Base-by-base conservation (phyloP, 1,140 invertebrate species). In the Dendrolimus kikuchii region DNA sequence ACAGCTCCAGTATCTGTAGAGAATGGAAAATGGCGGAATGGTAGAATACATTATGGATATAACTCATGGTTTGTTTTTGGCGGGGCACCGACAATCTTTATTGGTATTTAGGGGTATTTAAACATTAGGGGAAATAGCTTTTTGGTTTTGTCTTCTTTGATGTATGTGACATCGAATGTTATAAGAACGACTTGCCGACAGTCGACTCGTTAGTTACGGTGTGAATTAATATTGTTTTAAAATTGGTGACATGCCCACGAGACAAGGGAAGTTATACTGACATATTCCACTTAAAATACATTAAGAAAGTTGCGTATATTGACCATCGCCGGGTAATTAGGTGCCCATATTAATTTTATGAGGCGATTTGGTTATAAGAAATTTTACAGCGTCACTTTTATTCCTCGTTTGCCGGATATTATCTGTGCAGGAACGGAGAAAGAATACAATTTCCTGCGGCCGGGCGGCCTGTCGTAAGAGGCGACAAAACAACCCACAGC, bases 1-100 rank as follows among this genome's bases (percentile, higher is more conserved):
- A 86, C 82, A 86, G 79, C 73, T 52, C 60, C 69, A 75, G 77
- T 81, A 70, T 84, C 81, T 84, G 81, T 80, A 68, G 82, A 86
- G 80, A 86, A 86, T 86, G 77, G 80, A 81, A 86, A 84, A 84
- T 84, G 81, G 79, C 76, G 79, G 80, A 82, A 83, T 83, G 64
- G 80, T 55, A 75, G 72, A 78, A 82, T 77, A 81, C 73, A 86
- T 80, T 78, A 77, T 71, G 72, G 74, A 71, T 72, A 86, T 86
- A 86, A 86, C 73, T 86, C 81, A 86, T 69, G 80, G 79, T 86
- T 86, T 84, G 81, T 84, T 84, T 86, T 86, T 80, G 82, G 81
- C 81, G 76, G 81, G 79, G 82, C 68, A 74, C 74, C 77, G 81
- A 84, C 82, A 86, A 86, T 73, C 82, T 72, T 83, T 86, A 86